Conservation (phyloP, 2,797 vertebrate genomes). For the Helarctos malayanus region DNA sequence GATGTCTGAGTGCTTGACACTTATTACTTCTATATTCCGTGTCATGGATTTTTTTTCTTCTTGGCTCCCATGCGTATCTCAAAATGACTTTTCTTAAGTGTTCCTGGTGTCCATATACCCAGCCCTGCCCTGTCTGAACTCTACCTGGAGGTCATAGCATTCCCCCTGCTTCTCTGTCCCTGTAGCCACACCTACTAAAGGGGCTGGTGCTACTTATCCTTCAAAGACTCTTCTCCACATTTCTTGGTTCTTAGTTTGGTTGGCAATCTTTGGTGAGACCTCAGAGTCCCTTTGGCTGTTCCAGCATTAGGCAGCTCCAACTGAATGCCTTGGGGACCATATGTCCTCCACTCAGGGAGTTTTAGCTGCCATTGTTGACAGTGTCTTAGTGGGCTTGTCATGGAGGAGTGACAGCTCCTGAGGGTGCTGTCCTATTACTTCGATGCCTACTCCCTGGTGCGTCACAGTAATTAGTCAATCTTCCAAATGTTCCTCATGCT, state of each 20-base stretch:
- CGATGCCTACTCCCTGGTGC: not conserved
- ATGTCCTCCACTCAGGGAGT: not conserved
- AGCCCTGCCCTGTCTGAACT: not conserved
- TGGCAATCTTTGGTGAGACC: not conserved
- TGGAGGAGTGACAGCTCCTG: not conserved
- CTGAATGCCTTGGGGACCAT: not conserved
- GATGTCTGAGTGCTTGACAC: not conserved
- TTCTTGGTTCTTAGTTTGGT: not conserved
- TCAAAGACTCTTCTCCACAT: not conserved
- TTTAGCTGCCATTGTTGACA: constrained; percentile 34
- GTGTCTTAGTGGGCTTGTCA: not conserved
- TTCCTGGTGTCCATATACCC: not conserved
- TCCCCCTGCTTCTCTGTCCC: not conserved
- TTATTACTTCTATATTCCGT: not conserved
- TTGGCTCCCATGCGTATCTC: not conserved
- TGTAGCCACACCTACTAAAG: not conserved
- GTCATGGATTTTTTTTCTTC: not conserved
- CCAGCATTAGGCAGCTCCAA: not conserved
- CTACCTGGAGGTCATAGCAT: not conserved
- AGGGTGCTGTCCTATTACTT: not conserved
- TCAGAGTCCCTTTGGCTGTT: not conserved
- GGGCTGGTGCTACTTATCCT: not conserved
- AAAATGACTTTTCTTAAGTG: not conserved
- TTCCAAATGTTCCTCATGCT: not conserved
- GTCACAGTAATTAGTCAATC: not conserved